Percentiles rank a stretch among this genome's conserved stretches.
phyloP scores from a whole-genome alignment of 2,888 invertebrate species.

The Tipula vernalis region DNA sequence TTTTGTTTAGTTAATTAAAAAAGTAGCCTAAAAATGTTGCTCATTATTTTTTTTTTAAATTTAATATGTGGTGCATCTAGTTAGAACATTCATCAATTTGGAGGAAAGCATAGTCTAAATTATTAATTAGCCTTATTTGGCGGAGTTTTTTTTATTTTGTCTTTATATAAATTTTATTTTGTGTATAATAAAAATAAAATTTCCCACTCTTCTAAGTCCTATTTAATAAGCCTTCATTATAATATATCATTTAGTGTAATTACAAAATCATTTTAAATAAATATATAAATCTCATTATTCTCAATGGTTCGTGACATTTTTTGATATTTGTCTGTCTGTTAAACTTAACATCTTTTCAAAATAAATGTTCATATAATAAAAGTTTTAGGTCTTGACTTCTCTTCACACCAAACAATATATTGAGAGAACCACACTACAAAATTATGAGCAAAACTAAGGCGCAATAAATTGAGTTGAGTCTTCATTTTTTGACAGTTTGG shows the following conservation, averaged over 20 bases:
- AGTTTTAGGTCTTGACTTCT: not conserved
- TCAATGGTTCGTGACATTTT: not conserved
- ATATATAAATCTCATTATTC: not conserved
- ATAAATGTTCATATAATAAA: not conserved
- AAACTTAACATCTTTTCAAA: not conserved
- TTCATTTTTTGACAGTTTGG: too few relatives aligned
- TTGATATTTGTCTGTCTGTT: not conserved
- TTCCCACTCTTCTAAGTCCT: not conserved
- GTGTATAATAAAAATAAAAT: not conserved
- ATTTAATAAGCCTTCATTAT: not conserved
- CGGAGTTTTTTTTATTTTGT: not conserved
- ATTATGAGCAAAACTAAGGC: too few relatives aligned
- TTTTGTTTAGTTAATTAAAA: not conserved
- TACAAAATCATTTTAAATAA: not conserved
- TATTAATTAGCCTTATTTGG: not conserved
- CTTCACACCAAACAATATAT: not conserved
- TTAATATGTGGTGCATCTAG: slow-evolving; percentile 4
- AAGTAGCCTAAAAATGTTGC: not conserved
- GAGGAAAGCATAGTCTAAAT: not conserved
- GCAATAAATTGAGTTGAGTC: too few relatives aligned
- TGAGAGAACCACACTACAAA: too few relatives aligned
- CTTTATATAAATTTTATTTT: not conserved
- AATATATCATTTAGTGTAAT: not conserved
- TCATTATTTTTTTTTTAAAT: not conserved
- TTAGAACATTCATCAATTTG: not conserved